A percentile compares a stretch with the other conserved stretches of the same genome.
Conservation (phyloP, 1,140 invertebrate species). For the Pseudomyrmex cubaensis region DNA sequence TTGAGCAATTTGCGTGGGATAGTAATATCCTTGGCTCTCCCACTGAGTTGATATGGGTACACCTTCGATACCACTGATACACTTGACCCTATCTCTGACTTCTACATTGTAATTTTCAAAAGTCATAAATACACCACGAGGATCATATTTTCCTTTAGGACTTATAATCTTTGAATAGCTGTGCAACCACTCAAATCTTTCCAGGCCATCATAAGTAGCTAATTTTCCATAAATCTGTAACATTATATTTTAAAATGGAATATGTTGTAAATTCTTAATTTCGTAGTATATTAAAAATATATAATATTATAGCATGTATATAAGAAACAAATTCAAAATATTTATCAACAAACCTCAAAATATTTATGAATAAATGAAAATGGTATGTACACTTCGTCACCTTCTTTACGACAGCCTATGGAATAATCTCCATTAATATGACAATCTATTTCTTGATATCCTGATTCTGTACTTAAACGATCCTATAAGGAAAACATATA, state of each 20-base stretch:
- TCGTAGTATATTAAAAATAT: neutral
- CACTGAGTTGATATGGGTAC: conserved; percentile 98
- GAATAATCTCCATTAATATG: conserved; percentile 95
- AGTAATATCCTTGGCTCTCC: conserved; percentile 97
- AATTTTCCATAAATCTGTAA: conserved; percentile 91
- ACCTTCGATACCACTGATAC: conserved; percentile 95
- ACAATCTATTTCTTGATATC: conserved; percentile 93
- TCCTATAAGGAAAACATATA: conserved; percentile 72
- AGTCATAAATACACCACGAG: conserved; percentile 95
- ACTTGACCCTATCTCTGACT: conserved; percentile 97
- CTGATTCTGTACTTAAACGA: conserved; percentile 77
- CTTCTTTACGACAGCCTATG: conserved; percentile 93
- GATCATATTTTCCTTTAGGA: conserved; percentile 94
- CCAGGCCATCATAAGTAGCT: conserved; percentile 88
- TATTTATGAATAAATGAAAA: conserved; percentile 97
- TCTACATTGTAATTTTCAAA: conserved; percentile 99
- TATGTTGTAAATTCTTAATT: too few relatives aligned
- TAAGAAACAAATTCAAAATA: too few relatives aligned
- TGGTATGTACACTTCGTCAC: conserved; percentile 95
- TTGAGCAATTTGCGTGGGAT: conserved; percentile 99
- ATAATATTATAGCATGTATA: neutral
- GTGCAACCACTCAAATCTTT: conserved; percentile 97
- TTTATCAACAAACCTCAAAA: conserved; percentile 91
- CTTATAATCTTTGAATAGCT: conserved; percentile 96
- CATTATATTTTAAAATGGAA: conserved; percentile 33